Evolutionary conservation across 2,113 vertebrate genomes (phyloP), one percentile per base, ranked within the genome.

Genomic region (Notothenia coriiceps): DNA sequence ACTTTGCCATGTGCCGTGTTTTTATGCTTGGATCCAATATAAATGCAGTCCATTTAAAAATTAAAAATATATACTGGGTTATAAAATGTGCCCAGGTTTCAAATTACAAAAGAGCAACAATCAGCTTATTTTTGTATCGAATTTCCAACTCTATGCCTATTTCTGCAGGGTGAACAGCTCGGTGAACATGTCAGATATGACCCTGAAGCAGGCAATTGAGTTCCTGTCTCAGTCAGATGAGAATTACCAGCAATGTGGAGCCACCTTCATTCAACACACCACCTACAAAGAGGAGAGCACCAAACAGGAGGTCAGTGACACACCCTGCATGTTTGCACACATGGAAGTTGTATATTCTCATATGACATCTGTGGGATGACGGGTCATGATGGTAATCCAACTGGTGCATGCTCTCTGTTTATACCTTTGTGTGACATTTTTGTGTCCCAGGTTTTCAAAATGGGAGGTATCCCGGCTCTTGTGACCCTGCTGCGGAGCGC

Each of bases 191-290:
- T 72, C 83, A 0, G 92, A 94, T 2, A 80, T 98, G 87, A 97
- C 95, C 76, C 92, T 99, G 2, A 93, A 95, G 72, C 95, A 96
- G 86, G 98, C 98, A 0, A 95, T 99, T 52, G 93, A 94, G 12
- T 92, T 93, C 57, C 93, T 99, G 72, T 93, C 91, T 57, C 91
- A 84, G 43, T 61, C 88, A 1, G 95, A 97, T 3, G 95, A 96
- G 75, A 95, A 89, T 66, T 89, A 86, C 65, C 96, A 98, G 86
- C 94, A 94, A 65, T 95, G 93, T 33, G 97, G 97, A 47, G 97
- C 97, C 70, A 96, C 95, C 52, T 97, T 95, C 87, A 98, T 99
- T 79, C 98, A 99, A 80, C 96, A 98, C 60, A 88, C 92, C 90
- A 96, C 97, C 88, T 99, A 94, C 92, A 96, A 95, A 74, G 95